Evolutionary conservation across 2,888 invertebrate species (phyloP), one percentile per base, ranked within the genome.

Genomic region (Tenthredo amoena): DNA sequence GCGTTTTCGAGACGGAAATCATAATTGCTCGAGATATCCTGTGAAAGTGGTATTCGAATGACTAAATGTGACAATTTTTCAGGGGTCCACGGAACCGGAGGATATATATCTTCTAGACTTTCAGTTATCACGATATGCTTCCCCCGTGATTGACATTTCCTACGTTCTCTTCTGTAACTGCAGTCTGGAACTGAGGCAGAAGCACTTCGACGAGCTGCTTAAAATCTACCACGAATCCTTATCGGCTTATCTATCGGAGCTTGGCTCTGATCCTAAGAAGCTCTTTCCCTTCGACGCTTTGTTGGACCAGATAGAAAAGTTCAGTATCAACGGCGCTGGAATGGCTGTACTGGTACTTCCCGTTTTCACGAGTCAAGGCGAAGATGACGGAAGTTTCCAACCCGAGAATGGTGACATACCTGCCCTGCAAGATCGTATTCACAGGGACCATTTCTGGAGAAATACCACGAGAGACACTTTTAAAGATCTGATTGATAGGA

Each of bases 141-240:
- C 90, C 6, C 89, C 89, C 0, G 91, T 89, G 5, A 86, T 88
- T 40, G 94, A 94, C 84, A 82, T 94, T 62, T 87, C 91, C 3
- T 93, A 93, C 86, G 89, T 91, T 86, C 87, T 93, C 9, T 93
- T 91, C 85, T 90, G 91, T 5, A 91, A 91, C 55, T 89, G 90
- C 12, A 87, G 89, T 4, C 90, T 90, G 68, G 88, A 90, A 18
- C 84, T 90, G 15, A 88, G 93, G 6, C 86, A 88, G 31, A 86
- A 89, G 58, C 87, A 91, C 40, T 89, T 90, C 9, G 90, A 93
- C 37, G 84, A 90, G 31, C 89, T 91, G 37, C 85, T 93, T 15
- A 85, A 89, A 43, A 86, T 90, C n/a, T 93, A 94, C 86, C 87
- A 93, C 86, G 86, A 90, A 31, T 89, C 90, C 9, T 87, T 93